Percentiles rank a stretch among this genome's conserved stretches.
Evolutionary conservation across 2,797 vertebrate species (phyloP).

Genomic region (Eulemur coronatus): DNA sequence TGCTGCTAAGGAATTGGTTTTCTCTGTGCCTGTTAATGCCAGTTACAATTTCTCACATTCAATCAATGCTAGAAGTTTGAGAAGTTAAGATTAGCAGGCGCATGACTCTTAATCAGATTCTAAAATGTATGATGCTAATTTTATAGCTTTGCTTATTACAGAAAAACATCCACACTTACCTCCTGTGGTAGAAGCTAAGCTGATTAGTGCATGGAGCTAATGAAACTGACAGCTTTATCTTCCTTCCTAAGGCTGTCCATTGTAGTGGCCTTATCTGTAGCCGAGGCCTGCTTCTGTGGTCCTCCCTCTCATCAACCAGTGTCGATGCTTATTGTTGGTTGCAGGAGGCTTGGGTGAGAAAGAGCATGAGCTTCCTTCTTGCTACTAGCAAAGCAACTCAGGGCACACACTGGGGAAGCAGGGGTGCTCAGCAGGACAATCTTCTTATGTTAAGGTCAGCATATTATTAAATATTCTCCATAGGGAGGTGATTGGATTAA

Average conservation of each 20-base stretch:
- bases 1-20: not conserved
- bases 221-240: not conserved
- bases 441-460: slow-evolving; percentile 43
- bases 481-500: slow-evolving; percentile 49
- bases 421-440: slow-evolving; percentile 16
- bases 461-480: slow-evolving; percentile 53
- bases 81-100: not conserved
- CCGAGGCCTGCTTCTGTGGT: not conserved
- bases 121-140: not conserved
- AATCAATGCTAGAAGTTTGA: slow-evolving; percentile 4
- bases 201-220: not conserved
- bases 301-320: not conserved
- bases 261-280: not conserved
- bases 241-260: not conserved
- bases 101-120: not conserved
- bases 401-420: not conserved
- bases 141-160: not conserved
- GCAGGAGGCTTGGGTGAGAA: not conserved
- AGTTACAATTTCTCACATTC: slow-evolving; percentile 17
- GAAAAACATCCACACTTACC: not conserved
- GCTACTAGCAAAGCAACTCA: not conserved
- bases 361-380: not conserved
- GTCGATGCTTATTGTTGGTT: not conserved
- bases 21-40: not conserved
- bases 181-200: not conserved